These are phyloP conservation scores for Drosophila prolongata DNA, from an alignment of 2,888 invertebrate genomes.

Conservation along the genomic window DNA sequence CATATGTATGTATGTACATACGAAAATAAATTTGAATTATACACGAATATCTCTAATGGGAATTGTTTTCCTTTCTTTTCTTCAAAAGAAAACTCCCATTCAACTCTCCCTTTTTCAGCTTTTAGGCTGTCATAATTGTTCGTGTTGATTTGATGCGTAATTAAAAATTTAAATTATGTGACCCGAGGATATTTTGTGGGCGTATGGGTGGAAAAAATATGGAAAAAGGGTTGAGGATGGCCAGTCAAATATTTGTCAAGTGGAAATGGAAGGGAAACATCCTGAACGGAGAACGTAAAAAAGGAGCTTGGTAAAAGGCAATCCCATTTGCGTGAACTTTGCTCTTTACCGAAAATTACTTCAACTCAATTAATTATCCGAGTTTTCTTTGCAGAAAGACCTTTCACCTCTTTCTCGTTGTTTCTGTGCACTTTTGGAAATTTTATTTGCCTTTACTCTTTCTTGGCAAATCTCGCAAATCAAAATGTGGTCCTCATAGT, in stretches of 20 bases:
- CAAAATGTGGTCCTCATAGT: constrained; percentile 21
- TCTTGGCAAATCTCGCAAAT: constrained; percentile 59
- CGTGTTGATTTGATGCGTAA: constrained; percentile 68
- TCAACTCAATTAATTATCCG: constrained; percentile 81
- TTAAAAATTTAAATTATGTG: constrained; percentile 77
- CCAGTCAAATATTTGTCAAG: constrained; percentile 63
- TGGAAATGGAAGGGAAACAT: constrained; percentile 41
- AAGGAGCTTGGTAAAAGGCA: constrained; percentile 19
- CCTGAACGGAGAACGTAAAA: constrained; percentile 26
- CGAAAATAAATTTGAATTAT: background rate
- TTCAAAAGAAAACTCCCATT: background rate
- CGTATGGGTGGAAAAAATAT: constrained; percentile 19
- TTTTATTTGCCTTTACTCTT: constrained; percentile 65
- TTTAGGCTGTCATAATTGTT: constrained; percentile 65
- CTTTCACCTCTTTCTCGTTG: background rate
- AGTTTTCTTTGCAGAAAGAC: constrained; percentile 20
- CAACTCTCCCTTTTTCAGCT: constrained; percentile 14
- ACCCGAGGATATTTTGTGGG: constrained; percentile 50
- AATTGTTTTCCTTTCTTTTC: background rate
- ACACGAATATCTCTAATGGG: background rate
- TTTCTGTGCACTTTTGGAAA: background rate
- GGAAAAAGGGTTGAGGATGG: constrained; percentile 29
- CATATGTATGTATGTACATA: no score
- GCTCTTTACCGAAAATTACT: constrained; percentile 59
- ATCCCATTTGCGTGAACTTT: constrained; percentile 35